Conservation (phyloP, 2,113 vertebrate genomes). For the Ictalurus punctatus region DNA sequence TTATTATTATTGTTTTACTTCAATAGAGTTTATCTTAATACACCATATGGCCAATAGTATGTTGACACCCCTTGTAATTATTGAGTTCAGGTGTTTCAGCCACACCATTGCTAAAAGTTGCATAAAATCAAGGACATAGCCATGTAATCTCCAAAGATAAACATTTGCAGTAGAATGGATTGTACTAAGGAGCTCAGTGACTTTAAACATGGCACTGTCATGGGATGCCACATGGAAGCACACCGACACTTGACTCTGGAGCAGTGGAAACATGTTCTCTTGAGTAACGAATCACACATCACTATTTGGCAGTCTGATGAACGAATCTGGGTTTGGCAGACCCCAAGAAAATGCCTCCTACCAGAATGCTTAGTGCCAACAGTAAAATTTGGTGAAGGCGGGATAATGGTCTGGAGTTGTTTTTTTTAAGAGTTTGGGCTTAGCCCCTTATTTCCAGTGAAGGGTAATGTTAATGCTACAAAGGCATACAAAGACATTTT, state of each 20-base stretch:
- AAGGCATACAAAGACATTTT: not conserved
- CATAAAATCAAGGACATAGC: not conserved
- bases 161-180: not conserved
- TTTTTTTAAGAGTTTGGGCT: not conserved
- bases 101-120: not conserved
- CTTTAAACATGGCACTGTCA: not conserved
- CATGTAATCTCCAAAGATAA: not conserved
- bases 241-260: not conserved
- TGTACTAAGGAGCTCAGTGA: not conserved
- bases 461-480: not conserved
- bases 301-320: not conserved
- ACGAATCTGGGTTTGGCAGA: not conserved
- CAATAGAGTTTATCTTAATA: not conserved
- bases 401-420: not conserved
- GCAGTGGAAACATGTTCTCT: not conserved
- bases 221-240: not conserved
- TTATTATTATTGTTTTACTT: no score
- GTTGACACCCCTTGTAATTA: not conserved
- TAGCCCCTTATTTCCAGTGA: not conserved
- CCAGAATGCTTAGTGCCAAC: not conserved
- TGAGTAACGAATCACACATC: not conserved
- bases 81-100: not conserved
- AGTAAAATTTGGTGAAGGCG: not conserved
- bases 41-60: not conserved
- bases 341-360: not conserved